Evolutionary conservation across 2,113 vertebrate species (phyloP), one percentile per base, ranked within the genome.

Genomic region (Craseonycteris thonglongyai): DNA sequence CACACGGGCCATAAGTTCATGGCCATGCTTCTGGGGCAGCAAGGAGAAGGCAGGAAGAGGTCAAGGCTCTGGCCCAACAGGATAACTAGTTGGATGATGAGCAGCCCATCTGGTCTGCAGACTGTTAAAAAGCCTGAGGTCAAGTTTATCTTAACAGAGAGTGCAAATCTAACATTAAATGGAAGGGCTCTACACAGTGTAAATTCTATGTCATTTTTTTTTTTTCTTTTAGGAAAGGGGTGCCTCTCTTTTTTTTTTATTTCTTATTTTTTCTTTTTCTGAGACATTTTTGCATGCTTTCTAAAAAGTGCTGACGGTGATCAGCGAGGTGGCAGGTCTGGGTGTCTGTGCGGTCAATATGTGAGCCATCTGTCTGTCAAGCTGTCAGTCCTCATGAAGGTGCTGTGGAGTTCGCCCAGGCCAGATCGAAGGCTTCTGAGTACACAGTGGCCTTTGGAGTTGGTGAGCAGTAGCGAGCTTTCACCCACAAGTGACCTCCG

Each of bases 291-390:
- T 49, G 16, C 14, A 0, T 78, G 21, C 35, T 83, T 76, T 88
- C 94, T 82, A 10, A 69, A 69, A 85, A 80, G 18, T 89, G 79
- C 65, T 92, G 78, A 94, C 5, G 5, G 18, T 71, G 80, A 58
- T 56, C 54, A 76, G 74, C 10, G 61, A 82, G 47, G 58, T 0
- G 0, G 30, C 61, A 28, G 69, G 66, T n/a, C 35, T n/a, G 24
- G 82, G 72, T 71, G 76, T 87, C 82, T 90, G 59, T n/a, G 49
- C 69, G 93, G 90, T 93, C 69, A 84, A 56, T 88, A 59, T 33
- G 49, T 13, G 84, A 96, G 80, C 83, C 89, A 94, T 81, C 87
- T 95, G 83, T 91, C 74, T 87, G 56, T 95, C 94, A 95, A 83
- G 38, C 81, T 96, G 94, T 96, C 93, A 83, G 75, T 65, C 38